Evolutionary conservation across 2,888 invertebrate genomes (phyloP), one percentile per base, ranked within the genome.

Genomic region (Sycophila texana): DNA sequence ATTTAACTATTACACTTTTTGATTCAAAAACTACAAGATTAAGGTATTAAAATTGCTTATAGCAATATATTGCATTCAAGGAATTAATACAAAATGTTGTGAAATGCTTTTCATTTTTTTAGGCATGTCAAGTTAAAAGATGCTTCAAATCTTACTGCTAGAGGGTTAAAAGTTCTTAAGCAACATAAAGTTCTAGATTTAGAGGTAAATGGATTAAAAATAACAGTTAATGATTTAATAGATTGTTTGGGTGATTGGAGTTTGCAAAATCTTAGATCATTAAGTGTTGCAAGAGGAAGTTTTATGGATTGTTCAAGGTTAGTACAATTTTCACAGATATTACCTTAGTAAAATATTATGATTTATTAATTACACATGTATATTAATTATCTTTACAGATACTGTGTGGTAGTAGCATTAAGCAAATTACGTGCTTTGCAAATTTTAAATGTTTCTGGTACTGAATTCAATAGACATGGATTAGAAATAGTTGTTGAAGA

Each of bases 161-260:
- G 92, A 84, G 94, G 94, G 18, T 89, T 95, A 74, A 91, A 92
- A 82, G 91, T 93, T 72, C 89, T 95, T 65, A 92, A 91, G 83
- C 91, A 92, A 77, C 95, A 95, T 88, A 93, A 93, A 88, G 92
- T 95, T 76, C 89, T 91, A 61, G 92, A 93, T 86, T 89, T 95
- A 82, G 93, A 94, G 87, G 93, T 93, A 74, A 91, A 92, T 79
- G 92, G 92, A 81, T 89, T 94, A 82, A 92, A 92, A 82, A 91
- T 92, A 13, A 91, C 93, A 60, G 92, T 93, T 74, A 93, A 93
- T 87, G 93, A 94, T 85, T 90, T 94, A 79, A 93, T 94, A 83
- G 93, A 93, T 80, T 94, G 94, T 88, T 90, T 95, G 77, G 93
- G 93, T 74, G 93, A 94, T 83, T 94, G 94, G 94, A 93, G 94